Evolutionary conservation across 1,140 invertebrate species (phyloP).

Genomic region (Geopemphigus sp.): DNA sequence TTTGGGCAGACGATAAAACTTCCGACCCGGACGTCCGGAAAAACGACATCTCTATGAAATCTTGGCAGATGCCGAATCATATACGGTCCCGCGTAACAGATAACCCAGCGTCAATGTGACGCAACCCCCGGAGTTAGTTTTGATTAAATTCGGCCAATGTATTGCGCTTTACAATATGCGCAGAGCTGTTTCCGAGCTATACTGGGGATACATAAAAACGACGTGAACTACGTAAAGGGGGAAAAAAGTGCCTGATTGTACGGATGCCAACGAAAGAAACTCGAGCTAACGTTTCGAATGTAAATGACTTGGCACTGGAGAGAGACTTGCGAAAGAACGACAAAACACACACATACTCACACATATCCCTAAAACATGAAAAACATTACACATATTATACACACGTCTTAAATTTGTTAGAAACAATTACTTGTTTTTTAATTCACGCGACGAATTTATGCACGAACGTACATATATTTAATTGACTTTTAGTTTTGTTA

Average conservation of each 20-base stretch:
- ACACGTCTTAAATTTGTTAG: neutral
- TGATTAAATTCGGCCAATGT: constrained; percentile 44
- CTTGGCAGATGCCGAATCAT: constrained; percentile 9
- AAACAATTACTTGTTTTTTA: neutral
- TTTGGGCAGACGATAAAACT: constrained; percentile 23
- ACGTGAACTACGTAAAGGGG: neutral
- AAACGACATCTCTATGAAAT: constrained; percentile 22
- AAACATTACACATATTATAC: neutral
- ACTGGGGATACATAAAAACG: neutral
- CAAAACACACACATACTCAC: constrained; percentile 6
- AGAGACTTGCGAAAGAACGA: neutral
- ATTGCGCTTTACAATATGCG: neutral
- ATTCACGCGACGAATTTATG: neutral
- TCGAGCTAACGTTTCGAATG: constrained; percentile 31
- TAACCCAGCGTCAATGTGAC: constrained; percentile 8
- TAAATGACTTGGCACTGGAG: constrained; percentile 41
- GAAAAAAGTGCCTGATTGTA: constrained; percentile 39
- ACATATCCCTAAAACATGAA: neutral
- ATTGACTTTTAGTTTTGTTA: neutral
- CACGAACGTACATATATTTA: neutral
- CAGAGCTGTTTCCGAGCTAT: neutral
- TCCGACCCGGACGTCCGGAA: constrained; percentile 12
- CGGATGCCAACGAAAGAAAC: constrained; percentile 43
- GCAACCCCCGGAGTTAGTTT: constrained; percentile 25
- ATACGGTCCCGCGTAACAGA: neutral